A percentile compares a stretch with the other conserved stretches of the same genome.
phyloP scores from a whole-genome alignment of 2,888 invertebrate genomes.

The Baronia brevicornis region DNA sequence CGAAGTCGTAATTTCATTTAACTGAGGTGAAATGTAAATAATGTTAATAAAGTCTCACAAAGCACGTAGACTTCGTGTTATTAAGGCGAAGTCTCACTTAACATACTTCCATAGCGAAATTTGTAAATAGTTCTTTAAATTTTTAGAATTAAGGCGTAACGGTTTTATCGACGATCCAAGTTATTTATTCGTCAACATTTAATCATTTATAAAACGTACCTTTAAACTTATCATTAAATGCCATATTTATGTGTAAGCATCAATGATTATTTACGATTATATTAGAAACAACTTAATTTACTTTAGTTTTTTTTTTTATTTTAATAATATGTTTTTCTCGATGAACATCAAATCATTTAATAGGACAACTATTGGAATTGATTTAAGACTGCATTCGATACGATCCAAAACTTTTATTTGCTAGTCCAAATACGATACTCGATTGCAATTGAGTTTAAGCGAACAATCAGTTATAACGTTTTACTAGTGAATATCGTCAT shows the following conservation, averaged over 20 bases:
- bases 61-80: slow-evolving; percentile 49
- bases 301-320: slow-evolving; percentile 33
- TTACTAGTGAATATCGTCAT: slow-evolving; percentile 23
- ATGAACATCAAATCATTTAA: slow-evolving; percentile 19
- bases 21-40: slow-evolving; percentile 68
- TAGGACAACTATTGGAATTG: slow-evolving; percentile 60
- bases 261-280: slow-evolving; percentile 52
- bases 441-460: slow-evolving; percentile 4
- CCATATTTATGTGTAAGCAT: slow-evolving; percentile 70
- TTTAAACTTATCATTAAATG: slow-evolving; percentile 68
- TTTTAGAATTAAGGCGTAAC: slow-evolving; percentile 48
- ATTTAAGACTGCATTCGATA: slow-evolving; percentile 65
- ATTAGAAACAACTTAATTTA: slow-evolving; percentile 21
- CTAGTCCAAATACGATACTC: slow-evolving; percentile 26
- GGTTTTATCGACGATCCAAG: slow-evolving; percentile 63
- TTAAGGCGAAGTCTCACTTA: slow-evolving; percentile 48
- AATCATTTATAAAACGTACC: slow-evolving; percentile 68
- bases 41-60: slow-evolving; percentile 58
- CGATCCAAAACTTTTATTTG: slow-evolving; percentile 37
- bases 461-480: slow-evolving; percentile 10
- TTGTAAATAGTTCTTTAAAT: slow-evolving; percentile 71
- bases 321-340: slow-evolving; percentile 22
- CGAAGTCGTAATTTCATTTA: slow-evolving; percentile 41
- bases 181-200: slow-evolving; percentile 69
- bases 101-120: slow-evolving; percentile 74